Percentiles rank a stretch among this genome's conserved stretches.
These are phyloP conservation scores for Trematomus bernacchii DNA, from an alignment of 2,797 vertebrate species.

Conservation along the genomic window DNA sequence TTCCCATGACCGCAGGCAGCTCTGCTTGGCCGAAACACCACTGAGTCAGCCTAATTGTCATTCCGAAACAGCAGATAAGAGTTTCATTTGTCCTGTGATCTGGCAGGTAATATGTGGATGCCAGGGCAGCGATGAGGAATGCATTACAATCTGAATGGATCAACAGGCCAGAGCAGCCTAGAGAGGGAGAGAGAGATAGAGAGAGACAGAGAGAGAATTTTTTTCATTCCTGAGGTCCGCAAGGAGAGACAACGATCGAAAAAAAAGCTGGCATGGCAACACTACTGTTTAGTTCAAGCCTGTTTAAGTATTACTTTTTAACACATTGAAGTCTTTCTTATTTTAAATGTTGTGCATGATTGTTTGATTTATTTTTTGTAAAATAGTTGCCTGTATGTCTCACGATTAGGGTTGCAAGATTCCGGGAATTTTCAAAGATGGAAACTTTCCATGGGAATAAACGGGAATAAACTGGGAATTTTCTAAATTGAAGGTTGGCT, in stretches of 20 bases:
- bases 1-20: conserved; percentile 41
- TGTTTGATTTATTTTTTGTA: background rate
- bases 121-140: conserved; percentile 28
- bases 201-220: background rate
- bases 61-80: conserved; percentile 41
- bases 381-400: background rate
- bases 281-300: background rate
- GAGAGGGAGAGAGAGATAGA: background rate
- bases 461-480: too few relatives aligned
- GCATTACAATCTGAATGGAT: conserved; percentile 47
- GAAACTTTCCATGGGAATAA: too few relatives aligned
- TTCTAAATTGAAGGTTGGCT: too few relatives aligned
- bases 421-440: too few relatives aligned
- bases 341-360: background rate
- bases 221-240: conserved; percentile 8
- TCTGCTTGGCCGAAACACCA: conserved; percentile 15
- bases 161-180: conserved; percentile 13
- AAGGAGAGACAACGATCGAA: conserved; percentile 10
- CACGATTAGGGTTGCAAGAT: too few relatives aligned
- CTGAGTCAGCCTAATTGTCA: conserved; percentile 47
- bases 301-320: background rate
- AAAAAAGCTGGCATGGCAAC: background rate
- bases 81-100: conserved; percentile 52
- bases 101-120: conserved; percentile 42
- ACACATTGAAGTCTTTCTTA: background rate